These are phyloP conservation scores for Monomorium pharaonis DNA, from an alignment of 1,140 invertebrate species.

Conservation along the genomic window DNA sequence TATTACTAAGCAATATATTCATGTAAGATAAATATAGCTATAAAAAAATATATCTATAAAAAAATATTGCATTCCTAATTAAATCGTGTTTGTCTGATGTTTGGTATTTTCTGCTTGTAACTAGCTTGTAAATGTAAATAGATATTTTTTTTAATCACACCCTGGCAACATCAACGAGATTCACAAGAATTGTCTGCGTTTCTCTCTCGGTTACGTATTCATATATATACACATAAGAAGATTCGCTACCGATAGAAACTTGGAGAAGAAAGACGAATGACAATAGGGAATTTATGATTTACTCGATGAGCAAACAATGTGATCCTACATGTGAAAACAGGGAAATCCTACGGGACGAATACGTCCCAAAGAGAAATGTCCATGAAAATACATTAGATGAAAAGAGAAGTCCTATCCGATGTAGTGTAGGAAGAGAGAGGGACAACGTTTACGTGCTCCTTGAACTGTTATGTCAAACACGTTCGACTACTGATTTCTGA, in stretches of 20 bases:
- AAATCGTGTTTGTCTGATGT: neutral
- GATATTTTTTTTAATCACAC: neutral
- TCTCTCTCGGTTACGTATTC: slow-evolving; percentile 19
- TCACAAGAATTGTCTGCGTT: slow-evolving; percentile 2
- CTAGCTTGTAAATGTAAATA: neutral
- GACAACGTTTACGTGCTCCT: slow-evolving; percentile 65
- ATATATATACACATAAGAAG: slow-evolving; percentile 6
- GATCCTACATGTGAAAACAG: slow-evolving; percentile 44
- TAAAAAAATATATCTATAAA: too few relatives aligned
- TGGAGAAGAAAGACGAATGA: slow-evolving; percentile 9
- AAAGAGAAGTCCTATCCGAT: slow-evolving; percentile 62
- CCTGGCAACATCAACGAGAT: neutral
- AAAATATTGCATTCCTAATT: neutral
- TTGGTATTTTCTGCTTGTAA: neutral
- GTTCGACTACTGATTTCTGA: slow-evolving; percentile 21
- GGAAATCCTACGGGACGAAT: slow-evolving; percentile 43
- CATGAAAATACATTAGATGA: slow-evolving; percentile 50
- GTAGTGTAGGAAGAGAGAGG: slow-evolving; percentile 37
- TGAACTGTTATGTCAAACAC: slow-evolving; percentile 67
- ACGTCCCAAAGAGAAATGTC: slow-evolving; percentile 19
- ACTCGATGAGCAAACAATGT: slow-evolving; percentile 64
- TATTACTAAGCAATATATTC: neutral
- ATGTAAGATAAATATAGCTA: neutral
- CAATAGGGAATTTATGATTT: slow-evolving; percentile 38
- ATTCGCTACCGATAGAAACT: slow-evolving; percentile 30